Conservation (phyloP, 2,888 invertebrate species). For the Aelia acuminata region DNA sequence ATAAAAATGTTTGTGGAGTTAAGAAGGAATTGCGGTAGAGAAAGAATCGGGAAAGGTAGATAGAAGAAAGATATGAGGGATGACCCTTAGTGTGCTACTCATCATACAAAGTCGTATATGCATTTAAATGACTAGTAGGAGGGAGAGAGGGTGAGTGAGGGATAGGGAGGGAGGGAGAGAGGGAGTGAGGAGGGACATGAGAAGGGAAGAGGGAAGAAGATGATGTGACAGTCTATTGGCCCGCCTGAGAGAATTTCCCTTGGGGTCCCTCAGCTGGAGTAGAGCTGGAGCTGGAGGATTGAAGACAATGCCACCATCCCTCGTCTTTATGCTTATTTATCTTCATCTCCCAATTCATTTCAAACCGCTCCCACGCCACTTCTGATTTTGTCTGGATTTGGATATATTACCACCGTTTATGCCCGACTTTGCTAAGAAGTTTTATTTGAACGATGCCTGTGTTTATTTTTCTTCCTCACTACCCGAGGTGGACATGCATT, state of each 20-base stretch:
- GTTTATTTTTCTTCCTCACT: not conserved
- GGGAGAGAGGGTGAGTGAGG: not conserved
- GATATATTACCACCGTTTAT: not conserved
- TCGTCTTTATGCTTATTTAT: conserved; percentile 31
- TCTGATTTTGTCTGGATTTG: not conserved
- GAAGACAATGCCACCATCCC: conserved; percentile 21
- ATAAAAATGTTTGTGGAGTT: not conserved
- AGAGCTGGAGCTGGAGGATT: not conserved
- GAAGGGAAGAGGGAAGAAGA: not conserved
- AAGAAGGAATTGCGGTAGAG: not conserved
- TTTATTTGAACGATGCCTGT: not conserved
- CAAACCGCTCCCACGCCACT: not conserved
- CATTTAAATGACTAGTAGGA: conserved; percentile 21
- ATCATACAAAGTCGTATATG: conserved; percentile 30
- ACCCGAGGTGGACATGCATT: too few species aligned
- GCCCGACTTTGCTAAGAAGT: not conserved
- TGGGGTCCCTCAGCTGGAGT: not conserved
- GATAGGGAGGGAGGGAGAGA: not conserved
- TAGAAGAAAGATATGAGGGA: not conserved
- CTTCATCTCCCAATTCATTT: conserved; percentile 37
- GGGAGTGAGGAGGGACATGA: not conserved
- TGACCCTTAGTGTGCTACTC: not conserved
- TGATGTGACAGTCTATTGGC: conserved; percentile 27
- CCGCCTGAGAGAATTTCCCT: not conserved
- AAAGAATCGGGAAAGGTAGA: not conserved